Conservation (phyloP, 2,888 invertebrate species). For the Amphipyra tragopoginis region DNA sequence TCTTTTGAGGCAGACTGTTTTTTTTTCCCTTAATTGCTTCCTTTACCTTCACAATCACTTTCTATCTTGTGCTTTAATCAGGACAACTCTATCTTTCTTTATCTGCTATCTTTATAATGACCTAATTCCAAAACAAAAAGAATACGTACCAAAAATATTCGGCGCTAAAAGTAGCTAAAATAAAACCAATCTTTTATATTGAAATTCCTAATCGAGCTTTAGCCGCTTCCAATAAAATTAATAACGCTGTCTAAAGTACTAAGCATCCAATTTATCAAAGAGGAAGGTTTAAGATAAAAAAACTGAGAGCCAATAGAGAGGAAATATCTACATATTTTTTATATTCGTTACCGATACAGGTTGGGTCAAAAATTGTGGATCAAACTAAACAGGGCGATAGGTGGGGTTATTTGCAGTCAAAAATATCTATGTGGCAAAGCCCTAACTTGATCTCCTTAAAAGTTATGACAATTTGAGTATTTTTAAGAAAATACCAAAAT, state of each 20-base stretch:
- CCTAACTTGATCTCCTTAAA: too few relatives aligned
- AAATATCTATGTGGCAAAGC: too few relatives aligned
- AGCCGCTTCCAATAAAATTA: conserved; percentile 30
- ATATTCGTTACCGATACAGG: conserved; percentile 6
- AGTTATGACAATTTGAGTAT: too few relatives aligned
- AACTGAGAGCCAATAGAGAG: conserved; percentile 1
- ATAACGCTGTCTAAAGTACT: conserved; percentile 45
- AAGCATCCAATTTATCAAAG: conserved; percentile 41
- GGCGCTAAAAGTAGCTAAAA: conserved; percentile 6
- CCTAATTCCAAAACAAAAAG: conserved; percentile 2
- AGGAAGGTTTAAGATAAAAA: conserved; percentile 16
- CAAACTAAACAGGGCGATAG: too few relatives aligned
- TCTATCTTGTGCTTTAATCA: conserved; percentile 24
- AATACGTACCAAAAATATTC: conserved; percentile 12
- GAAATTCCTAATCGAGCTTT: conserved; percentile 27
- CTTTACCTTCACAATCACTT: conserved; percentile 7
- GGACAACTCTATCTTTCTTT: too few relatives aligned
- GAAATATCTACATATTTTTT: conserved; percentile 25
- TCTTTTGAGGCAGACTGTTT: neutral
- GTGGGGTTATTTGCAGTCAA: too few relatives aligned
- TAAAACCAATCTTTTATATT: conserved; percentile 26
- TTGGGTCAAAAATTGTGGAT: too few relatives aligned
- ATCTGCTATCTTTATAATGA: conserved; percentile 20
- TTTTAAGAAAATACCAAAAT: too few relatives aligned
- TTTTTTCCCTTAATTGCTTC: conserved; percentile 29